Evolutionary conservation across 2,797 vertebrate species (phyloP).

Genomic region (Sebastes hopkinsi): DNA sequence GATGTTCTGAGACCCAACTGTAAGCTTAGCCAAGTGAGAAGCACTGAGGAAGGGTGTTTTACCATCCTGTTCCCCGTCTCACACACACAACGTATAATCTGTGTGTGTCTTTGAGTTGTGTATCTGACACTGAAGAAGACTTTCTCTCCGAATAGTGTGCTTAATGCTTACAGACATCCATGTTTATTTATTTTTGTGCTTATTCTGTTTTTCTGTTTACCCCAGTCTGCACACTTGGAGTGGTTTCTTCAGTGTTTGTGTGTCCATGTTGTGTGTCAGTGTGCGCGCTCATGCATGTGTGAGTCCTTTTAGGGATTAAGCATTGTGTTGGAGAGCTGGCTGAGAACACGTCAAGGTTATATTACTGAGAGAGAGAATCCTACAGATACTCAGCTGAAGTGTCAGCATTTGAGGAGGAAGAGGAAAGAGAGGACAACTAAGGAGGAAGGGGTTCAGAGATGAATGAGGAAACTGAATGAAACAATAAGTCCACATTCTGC

Average conservation of each 20-base stretch:
- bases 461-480: neutral
- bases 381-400: neutral
- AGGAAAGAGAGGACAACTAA: neutral
- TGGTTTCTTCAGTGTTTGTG: neutral
- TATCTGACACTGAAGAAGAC: neutral
- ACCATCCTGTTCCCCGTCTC: neutral
- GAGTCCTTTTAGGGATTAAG: conserved; percentile 39
- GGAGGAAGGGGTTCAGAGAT: neutral
- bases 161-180: neutral
- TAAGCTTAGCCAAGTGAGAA: neutral
- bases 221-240: neutral
- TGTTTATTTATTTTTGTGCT: neutral
- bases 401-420: neutral
- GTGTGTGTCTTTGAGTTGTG: neutral
- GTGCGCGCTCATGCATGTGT: neutral
- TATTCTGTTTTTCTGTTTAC: neutral
- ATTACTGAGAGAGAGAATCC: conserved; percentile 25
- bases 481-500: neutral
- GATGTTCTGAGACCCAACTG: neutral
- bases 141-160: neutral
- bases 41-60: neutral
- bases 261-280: neutral
- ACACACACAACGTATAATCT: neutral
- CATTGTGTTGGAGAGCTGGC: conserved; percentile 22
- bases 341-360: conserved; percentile 48